A percentile compares a stretch with the other conserved stretches of the same genome.
These are phyloP conservation scores for Chironex yamaguchii DNA, from an alignment of 30 jellyfish, hydroid and myxozoan species.

Conservation along the genomic window DNA sequence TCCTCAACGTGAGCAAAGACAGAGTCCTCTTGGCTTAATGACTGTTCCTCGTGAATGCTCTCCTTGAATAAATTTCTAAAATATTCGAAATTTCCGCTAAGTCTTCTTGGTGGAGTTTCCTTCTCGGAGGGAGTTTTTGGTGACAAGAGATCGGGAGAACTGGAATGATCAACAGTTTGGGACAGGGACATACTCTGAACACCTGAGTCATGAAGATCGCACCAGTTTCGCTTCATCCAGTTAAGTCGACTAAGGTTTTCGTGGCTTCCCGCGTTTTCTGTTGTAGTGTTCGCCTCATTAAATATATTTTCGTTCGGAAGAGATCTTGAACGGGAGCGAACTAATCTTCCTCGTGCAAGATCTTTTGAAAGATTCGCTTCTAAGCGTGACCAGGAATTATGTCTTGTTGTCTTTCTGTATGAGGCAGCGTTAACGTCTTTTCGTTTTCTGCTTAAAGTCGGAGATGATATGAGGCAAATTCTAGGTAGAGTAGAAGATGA, in stretches of 20 bases:
- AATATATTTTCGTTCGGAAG: neutral
- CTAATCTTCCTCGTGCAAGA: no score
- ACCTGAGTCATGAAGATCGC: constrained; percentile 71
- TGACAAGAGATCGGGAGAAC: constrained; percentile 40
- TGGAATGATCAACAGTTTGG: constrained; percentile 51
- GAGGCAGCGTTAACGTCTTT: neutral
- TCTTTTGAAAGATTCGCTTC: neutral
- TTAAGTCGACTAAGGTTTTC: neutral
- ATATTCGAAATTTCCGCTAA: neutral
- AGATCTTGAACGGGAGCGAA: neutral
- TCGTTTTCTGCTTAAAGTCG: neutral
- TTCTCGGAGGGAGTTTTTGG: neutral
- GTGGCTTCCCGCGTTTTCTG: neutral
- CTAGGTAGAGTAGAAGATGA: no score
- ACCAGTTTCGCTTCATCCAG: neutral
- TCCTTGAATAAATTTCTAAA: neutral
- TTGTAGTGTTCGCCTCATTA: neutral
- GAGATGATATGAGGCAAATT: no score
- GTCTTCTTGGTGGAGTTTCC: neutral
- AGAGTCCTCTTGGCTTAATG: neutral
- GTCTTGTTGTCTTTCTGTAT: neutral
- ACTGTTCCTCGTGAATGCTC: neutral
- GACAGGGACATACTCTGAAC: constrained; percentile 79
- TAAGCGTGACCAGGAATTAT: neutral
- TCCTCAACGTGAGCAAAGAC: neutral